Base-by-base conservation (phyloP, 2,888 invertebrate species). In the Diarsia mendica region DNA sequence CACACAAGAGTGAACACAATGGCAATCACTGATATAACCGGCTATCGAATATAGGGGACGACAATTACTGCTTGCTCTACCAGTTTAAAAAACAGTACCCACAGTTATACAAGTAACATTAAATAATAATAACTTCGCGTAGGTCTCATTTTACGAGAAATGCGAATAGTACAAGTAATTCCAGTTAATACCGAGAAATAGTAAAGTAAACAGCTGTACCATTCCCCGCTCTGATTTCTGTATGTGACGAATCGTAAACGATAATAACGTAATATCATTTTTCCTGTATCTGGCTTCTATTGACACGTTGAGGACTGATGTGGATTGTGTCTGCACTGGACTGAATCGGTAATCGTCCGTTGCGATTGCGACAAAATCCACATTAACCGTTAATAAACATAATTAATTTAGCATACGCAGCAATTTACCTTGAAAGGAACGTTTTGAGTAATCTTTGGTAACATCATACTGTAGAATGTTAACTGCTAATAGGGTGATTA, bases 181-280 rank as follows among this genome's bases (percentile, higher is more conserved):
- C 58, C 23, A 60, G 49, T 75, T 53, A 72, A 73, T 86, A 79
- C 75, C 49, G 55, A 75, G 69, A 82, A 82, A 77, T 68, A 77
- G 63, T 58, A 61, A 76, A 79, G 66, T 73, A 79, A 84, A 85
- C 79, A 79, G 75, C 66, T 61, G 64, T 67, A 33, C 67, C 49
- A 67, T 44, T 58, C 67, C 84, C 70, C 58, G 53, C 75, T 85
- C 85, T 70, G 79, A 68, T 84, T 79, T 72, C 83, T 75, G 60
- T 74, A n/a, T 75, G 76, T 83, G 75, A 79, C 79, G 60, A 74
- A 79, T 79, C 44, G 64, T 23, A 67, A 79, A 79, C 83, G 67
- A 70, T 71, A 79, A 87, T 86, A 87, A 73, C 67, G 49, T 72
- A 75, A 79, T 85, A 85, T 85, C 48, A 79, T 77, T 85, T 85